Conservation (phyloP, 2,113 vertebrate genomes). For the Rynchops niger region DNA sequence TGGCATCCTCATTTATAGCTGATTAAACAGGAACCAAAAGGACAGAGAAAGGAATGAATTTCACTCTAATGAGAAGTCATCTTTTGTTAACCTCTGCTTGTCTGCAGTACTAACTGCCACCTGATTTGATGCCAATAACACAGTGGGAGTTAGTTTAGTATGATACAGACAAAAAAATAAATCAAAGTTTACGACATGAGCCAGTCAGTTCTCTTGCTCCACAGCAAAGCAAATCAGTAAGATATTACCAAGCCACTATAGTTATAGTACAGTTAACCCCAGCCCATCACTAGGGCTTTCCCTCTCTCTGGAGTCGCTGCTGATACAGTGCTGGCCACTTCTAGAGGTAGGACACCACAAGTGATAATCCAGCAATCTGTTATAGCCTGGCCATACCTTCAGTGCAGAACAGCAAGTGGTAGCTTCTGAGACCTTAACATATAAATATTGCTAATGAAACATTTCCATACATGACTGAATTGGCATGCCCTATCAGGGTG, state of each 20-base stretch:
- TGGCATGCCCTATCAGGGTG: background rate
- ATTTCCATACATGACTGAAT: accelerated
- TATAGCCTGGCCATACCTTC: background rate
- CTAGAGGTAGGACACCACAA: background rate
- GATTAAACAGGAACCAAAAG: background rate
- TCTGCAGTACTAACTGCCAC: background rate
- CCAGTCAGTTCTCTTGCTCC: background rate
- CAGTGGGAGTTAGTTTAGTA: background rate
- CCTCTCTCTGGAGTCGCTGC: background rate
- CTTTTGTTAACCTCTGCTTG: background rate
- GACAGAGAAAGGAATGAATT: background rate
- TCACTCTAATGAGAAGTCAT: background rate
- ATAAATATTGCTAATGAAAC: background rate
- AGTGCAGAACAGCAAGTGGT: background rate
- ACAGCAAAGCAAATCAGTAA: background rate
- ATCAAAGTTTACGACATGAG: background rate
- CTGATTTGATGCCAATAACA: background rate
- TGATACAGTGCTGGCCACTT: background rate
- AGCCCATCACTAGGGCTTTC: background rate
- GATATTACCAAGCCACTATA: background rate
- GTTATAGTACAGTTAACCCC: background rate
- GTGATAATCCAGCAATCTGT: background rate
- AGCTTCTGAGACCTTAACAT: background rate
- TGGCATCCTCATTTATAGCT: background rate
- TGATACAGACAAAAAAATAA: background rate